Base-by-base conservation (phyloP, 2,888 invertebrate species). In the Gymnocheta viridis region DNA sequence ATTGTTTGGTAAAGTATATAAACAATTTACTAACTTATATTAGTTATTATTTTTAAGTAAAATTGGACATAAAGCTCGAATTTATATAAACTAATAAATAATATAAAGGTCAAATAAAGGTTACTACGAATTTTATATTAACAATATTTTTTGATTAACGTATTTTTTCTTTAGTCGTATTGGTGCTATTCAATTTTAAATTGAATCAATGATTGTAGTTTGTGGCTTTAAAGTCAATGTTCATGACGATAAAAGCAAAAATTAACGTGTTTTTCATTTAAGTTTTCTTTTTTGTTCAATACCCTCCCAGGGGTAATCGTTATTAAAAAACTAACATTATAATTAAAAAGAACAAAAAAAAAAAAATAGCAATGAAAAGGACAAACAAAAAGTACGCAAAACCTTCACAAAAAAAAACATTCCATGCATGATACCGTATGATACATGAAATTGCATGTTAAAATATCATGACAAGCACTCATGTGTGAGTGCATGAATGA, bases 381-480 rank as follows among this genome's bases (percentile, higher is more conserved):
- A n/a, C n/a, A n/a, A 27, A 74, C 38, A 35, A 70, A 62, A 70
- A 17, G 17, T 6, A 9, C 7, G 67, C 2, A 49, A 51, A 78
- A 41, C 12, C 14, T 24, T 7, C 9, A n/a, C n/a, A 9, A 60
- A 22, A n/a, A 58, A 73, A 60, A 41, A 22, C 5, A 58, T 6
- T 12, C n/a, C 69, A 60, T 72, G 44, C 41, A 67, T 74, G 51
- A 44, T 54, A 60, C 44, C 19, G 56, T 49, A 73, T 58, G 77
- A 38, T 56, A 64, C 19, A 67, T 69, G 27, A 7, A 72, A 47
- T 73, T 84, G 84, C 84, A 77, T 81, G 81, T 69, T 49, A 49
- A 56, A 70, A 69, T 73, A 58, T 27, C 84, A 73, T 78, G 84
- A 81, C 77, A 81, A 69, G 81, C 49, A 69, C 49, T 14, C 12